Evolutionary conservation across 2,113 vertebrate genomes (phyloP), one percentile per base, ranked within the genome.

Genomic region (Pterophyllum scalare): DNA sequence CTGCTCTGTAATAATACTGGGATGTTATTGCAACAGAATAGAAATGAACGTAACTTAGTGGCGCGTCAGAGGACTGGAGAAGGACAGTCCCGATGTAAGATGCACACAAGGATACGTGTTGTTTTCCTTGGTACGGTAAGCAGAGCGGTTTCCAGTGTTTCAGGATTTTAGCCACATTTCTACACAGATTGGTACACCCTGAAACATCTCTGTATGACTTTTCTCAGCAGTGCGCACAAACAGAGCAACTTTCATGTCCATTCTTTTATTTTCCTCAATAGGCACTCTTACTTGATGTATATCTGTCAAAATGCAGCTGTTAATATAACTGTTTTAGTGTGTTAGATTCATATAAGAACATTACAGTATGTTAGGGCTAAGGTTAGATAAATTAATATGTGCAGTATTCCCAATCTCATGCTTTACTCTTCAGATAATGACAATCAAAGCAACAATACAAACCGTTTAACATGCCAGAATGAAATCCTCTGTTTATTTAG

Each of bases 231-330:
- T 10, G 33, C 22, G 38, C n/a, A 65, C 40, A 43, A 40, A 24
- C 62, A 65, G n/a, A 65, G 38, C 0, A 65, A 43, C 8, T 46
- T 67, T 67, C 43, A 8, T 26, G 14, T 46, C 43, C 24, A 38
- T 67, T 46, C 22, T 43, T 43, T 65, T 43, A 43, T 46, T 67
- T 67, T 19, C 22, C 14, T 46, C 24, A 19, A 11, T 65, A 26
- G 38, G 64, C 22, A 0, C 64, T 9, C 17, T 67, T 11, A 46
- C 9, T 10, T 46, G 43, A 46, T 22, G 24, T 19, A 10, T 65
- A 7, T 14, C 62, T 43, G 14, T 46, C 22, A 67, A 26, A 67
- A 26, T 46, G 22, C 0, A 26, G 0, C 40, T 0, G 46, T 67
- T 67, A 67, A 19, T 26, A 38, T 22, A 26, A 0, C 14, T 19